Evolutionary conservation across 37 sponge, comb jelly and placozoan genomes (phyloP).

Genomic region (Bolinopsis microptera): DNA sequence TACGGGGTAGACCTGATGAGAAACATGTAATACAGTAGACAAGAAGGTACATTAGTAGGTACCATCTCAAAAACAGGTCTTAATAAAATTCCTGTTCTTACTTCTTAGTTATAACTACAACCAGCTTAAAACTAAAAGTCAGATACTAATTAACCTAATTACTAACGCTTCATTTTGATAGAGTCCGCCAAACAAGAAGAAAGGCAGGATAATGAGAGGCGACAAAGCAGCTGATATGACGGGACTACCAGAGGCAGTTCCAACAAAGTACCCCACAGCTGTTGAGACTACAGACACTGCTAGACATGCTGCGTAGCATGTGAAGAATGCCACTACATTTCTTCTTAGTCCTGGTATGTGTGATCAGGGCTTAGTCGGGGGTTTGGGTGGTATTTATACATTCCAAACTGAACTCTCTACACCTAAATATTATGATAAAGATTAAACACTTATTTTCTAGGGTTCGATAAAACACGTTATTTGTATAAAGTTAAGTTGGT

Average conservation of each 20-base stretch:
- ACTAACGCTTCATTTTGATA: constrained; percentile 24
- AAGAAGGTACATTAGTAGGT: too few species aligned
- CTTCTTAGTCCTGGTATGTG: not conserved
- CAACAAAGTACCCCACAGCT: not conserved
- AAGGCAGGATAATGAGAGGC: constrained; percentile 31
- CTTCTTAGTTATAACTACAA: too few species aligned
- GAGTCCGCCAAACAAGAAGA: constrained; percentile 23
- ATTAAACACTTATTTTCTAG: too few species aligned
- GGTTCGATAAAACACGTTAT: too few species aligned
- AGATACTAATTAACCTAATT: too few species aligned
- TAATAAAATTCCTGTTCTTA: too few species aligned
- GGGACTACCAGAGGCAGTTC: not conserved
- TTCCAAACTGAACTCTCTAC: too few species aligned
- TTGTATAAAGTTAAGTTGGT: too few species aligned
- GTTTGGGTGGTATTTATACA: not conserved
- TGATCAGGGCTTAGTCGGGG: not conserved
- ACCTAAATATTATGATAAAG: too few species aligned
- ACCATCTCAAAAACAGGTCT: too few species aligned
- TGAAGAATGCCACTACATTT: not conserved
- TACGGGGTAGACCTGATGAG: not conserved
- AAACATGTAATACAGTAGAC: too few species aligned
- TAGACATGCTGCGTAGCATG: not conserved
- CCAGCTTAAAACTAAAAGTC: too few species aligned
- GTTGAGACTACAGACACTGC: not conserved
- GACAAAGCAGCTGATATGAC: not conserved